phyloP scores from a whole-genome alignment of 1,140 invertebrate genomes.

The Dryas iulia region DNA sequence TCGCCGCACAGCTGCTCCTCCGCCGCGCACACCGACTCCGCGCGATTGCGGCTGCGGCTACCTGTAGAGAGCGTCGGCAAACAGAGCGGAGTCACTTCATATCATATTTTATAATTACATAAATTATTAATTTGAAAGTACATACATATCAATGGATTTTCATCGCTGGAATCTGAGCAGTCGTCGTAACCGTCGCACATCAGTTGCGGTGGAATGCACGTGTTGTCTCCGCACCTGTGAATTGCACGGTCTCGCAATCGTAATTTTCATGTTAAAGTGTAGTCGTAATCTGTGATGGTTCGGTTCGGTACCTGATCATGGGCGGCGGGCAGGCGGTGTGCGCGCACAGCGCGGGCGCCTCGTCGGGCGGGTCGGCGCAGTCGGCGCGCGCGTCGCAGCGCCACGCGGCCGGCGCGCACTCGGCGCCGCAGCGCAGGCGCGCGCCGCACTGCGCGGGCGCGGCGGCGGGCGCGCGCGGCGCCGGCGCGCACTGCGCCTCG shows the following conservation, averaged over 20 bases:
- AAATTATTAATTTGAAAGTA: too few relatives aligned
- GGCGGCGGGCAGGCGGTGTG: slow-evolving; percentile 51
- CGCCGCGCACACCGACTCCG: slow-evolving; percentile 27
- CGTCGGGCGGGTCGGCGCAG: slow-evolving; percentile 80
- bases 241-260: too few relatives aligned
- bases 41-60: slow-evolving; percentile 12
- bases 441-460: slow-evolving; percentile 82
- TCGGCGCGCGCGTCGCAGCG: slow-evolving; percentile 82
- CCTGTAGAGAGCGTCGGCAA: not conserved
- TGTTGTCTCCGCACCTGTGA: slow-evolving; percentile 84
- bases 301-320: slow-evolving; percentile 77
- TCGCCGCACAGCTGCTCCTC: slow-evolving; percentile 41
- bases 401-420: slow-evolving; percentile 81
- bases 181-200: slow-evolving; percentile 87
- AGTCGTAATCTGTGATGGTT: too few relatives aligned
- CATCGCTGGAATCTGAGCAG: slow-evolving; percentile 89
- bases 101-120: too few relatives aligned
- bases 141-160: slow-evolving; percentile 81
- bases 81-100: too few relatives aligned
- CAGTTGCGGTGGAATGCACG: slow-evolving; percentile 84
- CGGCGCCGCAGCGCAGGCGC: slow-evolving; percentile 82
- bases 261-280: too few relatives aligned
- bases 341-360: slow-evolving; percentile 81
- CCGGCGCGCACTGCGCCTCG: slow-evolving; percentile 80
- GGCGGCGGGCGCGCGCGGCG: slow-evolving; percentile 70